Percentiles rank a stretch among this genome's conserved stretches.
Evolutionary conservation across 1,140 invertebrate species (phyloP).

Genomic region (Spodoptera litura): DNA sequence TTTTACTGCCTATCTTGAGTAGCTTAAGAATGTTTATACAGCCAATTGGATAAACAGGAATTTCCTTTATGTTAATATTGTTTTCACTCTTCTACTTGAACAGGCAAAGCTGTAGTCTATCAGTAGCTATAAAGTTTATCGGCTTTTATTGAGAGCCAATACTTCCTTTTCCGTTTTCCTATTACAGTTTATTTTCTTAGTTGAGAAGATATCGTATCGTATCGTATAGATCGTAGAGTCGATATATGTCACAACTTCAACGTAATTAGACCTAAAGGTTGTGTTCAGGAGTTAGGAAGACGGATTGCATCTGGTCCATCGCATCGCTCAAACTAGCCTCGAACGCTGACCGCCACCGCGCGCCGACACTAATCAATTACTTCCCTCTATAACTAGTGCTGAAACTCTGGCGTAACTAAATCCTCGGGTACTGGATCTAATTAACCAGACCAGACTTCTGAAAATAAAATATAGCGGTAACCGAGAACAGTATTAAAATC

Average conservation of each 20-base stretch:
- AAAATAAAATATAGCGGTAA: neutral
- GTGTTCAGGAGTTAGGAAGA: no score
- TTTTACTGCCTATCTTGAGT: constrained; percentile 19
- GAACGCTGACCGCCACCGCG: neutral
- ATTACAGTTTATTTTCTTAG: no score
- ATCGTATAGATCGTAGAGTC: no score
- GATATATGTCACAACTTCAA: no score
- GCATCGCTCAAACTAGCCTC: neutral
- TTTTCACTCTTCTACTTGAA: constrained; percentile 19
- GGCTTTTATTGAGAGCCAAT: constrained; percentile 1
- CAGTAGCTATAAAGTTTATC: constrained; percentile 14
- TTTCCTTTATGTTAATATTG: constrained; percentile 41
- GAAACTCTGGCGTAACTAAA: neutral
- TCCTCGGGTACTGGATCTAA: neutral
- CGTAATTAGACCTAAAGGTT: no score
- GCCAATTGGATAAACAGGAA: constrained; percentile 25
- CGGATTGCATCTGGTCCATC: neutral
- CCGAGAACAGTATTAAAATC: neutral
- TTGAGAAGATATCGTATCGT: no score
- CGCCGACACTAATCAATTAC: constrained; percentile 14
- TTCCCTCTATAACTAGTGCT: neutral
- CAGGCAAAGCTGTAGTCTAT: constrained; percentile 26
- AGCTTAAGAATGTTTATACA: constrained; percentile 8
- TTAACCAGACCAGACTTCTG: neutral
- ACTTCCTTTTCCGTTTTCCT: no score